A percentile compares a stretch with the other conserved stretches of the same genome.
phyloP scores from a whole-genome alignment of 2,113 vertebrate species.

The Lagopus leucura region DNA sequence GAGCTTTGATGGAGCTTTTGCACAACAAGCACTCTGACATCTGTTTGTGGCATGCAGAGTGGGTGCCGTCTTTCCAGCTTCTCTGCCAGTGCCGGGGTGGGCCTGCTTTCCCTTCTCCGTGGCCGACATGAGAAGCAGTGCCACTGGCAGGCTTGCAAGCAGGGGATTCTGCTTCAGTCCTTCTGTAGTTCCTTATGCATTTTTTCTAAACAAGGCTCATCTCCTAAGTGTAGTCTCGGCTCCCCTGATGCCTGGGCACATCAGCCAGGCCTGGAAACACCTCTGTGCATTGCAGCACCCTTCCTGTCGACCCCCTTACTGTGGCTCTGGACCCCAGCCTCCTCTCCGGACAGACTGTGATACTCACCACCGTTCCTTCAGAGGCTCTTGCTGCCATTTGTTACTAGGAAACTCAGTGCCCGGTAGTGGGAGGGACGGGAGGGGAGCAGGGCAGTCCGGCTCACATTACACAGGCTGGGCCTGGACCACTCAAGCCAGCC shows the following conservation, averaged over 20 bases:
- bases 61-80: not conserved
- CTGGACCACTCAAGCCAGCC: not conserved
- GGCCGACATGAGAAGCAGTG: not conserved
- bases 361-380: not conserved
- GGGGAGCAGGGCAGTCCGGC: not conserved
- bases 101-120: not conserved
- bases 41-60: slow-evolving; percentile 47
- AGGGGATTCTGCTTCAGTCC: not conserved
- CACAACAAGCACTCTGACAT: slow-evolving; percentile 29
- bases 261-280: not conserved
- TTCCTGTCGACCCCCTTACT: not conserved
- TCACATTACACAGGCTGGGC: slow-evolving; percentile 38
- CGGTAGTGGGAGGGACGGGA: not conserved
- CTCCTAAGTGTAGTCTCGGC: not conserved
- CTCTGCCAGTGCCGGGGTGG: not conserved
- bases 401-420: not conserved
- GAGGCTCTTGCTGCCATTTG: not conserved
- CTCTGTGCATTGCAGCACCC: not conserved
- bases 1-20: slow-evolving; percentile 41
- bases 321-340: not conserved
- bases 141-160: not conserved
- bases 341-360: not conserved
- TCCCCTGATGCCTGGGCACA: not conserved
- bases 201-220: not conserved
- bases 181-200: not conserved